Evolutionary conservation across 2,888 invertebrate species (phyloP), one percentile per base, ranked within the genome.

Genomic region (Atherix ibis): DNA sequence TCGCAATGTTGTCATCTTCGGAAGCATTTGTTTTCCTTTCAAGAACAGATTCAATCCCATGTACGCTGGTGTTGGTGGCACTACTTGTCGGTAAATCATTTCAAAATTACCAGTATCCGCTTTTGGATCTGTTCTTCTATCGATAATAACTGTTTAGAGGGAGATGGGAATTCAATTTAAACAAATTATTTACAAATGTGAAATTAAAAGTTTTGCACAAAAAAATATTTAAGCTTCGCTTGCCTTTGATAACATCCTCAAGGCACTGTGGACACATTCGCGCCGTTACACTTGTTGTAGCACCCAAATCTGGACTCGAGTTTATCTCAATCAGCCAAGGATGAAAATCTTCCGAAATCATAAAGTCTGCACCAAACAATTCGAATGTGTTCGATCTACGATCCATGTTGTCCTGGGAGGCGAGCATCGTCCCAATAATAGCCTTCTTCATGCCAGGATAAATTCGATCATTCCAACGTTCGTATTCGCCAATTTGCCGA

Each of bases 321-420:
- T 94, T 94, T 44, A 94, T 89, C 62, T 94, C 94, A 44, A 94
- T 81, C 3, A 94, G 67, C 89, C 91, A 92, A 0, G 91, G 89
- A 18, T 76, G 74, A 47, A 78, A 81, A 48, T 83, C 80, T 37
- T 88, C 82, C 29, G 83, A 80, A 37, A 94, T 63, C 82, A 94
- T 88, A 52, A 94, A 94, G 60, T 94, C 94, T 1, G 92, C 92
- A 12, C 94, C 94, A 48, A 89, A 94, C 15, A 94, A 61, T 59
- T 92, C 91, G 62, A 89, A 94, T 34, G 88, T 87, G 46, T 87
- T 85, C 48, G 72, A 69, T 1, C 60, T 43, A 26, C 81, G 68
- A 49, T 83, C 82, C 80, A 85, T 82, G 8, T 75, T 70, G 32
- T 84, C 80, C 52, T 92, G 91, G 39, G 85, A 83, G 0, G 88